These are phyloP conservation scores for Poecile montanus DNA, from an alignment of 2,797 vertebrate genomes.

Conservation along the genomic window DNA sequence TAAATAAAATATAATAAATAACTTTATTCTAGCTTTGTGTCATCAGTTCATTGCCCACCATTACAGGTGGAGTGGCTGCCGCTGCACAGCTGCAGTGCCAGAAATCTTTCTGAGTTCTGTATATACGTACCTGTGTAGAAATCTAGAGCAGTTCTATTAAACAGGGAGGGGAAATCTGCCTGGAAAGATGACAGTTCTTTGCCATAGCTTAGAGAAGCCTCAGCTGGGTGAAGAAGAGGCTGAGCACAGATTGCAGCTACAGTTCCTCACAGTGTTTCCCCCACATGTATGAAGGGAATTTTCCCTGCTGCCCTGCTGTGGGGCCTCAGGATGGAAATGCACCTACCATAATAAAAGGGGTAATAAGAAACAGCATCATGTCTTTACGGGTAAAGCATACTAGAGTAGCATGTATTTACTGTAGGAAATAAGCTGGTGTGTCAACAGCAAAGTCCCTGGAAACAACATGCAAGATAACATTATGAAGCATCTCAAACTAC, in stretches of 20 bases:
- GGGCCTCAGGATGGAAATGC: neutral
- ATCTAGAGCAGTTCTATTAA: neutral
- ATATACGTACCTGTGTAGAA: neutral
- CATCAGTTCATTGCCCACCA: neutral
- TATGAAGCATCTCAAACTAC: neutral
- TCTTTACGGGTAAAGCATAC: neutral
- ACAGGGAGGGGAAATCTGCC: neutral
- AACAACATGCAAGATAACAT: neutral
- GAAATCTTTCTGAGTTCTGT: neutral
- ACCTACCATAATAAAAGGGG: neutral
- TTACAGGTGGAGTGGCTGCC: neutral
- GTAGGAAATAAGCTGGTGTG: neutral
- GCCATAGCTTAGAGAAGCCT: neutral
- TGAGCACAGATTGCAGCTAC: neutral
- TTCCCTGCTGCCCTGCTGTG: neutral
- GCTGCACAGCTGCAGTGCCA: neutral
- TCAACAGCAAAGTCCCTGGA: neutral
- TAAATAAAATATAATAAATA: too few relatives aligned
- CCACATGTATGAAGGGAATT: neutral
- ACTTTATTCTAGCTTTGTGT: neutral
- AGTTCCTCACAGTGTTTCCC: neutral
- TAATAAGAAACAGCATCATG: neutral
- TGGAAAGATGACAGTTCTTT: neutral
- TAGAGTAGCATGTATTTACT: neutral
- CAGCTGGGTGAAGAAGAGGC: neutral